Conservation (phyloP, 2,113 vertebrate species). For the Cebus imitator region DNA sequence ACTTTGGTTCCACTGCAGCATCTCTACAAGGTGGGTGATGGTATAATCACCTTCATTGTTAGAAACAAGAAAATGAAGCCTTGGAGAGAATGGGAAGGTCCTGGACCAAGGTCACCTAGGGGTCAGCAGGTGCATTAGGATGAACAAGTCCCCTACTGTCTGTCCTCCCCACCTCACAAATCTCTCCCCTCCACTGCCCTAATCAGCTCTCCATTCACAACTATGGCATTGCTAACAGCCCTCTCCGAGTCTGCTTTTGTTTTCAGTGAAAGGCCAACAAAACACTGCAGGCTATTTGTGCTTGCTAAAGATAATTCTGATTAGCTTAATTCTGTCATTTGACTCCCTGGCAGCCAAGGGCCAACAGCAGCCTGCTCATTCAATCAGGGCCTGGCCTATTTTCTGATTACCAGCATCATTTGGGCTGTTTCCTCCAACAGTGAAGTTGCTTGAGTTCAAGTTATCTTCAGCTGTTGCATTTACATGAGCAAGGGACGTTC, state of each 20-base stretch:
- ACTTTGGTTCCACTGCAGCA: not conserved
- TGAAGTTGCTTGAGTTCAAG: slow-evolving; percentile 50
- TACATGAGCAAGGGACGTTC: slow-evolving; percentile 55
- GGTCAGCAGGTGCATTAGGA: not conserved
- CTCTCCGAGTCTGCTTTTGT: slow-evolving; percentile 38
- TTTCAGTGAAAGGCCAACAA: slow-evolving; percentile 36
- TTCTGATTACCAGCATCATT: slow-evolving; percentile 74
- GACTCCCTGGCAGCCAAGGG: slow-evolving; percentile 57
- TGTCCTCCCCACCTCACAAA: not conserved
- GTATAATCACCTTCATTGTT: not conserved
- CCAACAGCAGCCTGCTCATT: slow-evolving; percentile 52
- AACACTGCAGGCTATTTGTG: slow-evolving; percentile 20
- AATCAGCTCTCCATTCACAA: not conserved
- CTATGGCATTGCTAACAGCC: not conserved
- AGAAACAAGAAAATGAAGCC: not conserved
- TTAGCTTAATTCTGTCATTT: slow-evolving; percentile 62
- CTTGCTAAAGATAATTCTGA: slow-evolving; percentile 64
- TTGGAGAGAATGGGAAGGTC: not conserved
- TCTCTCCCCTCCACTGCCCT: not conserved
- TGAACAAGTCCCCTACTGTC: not conserved
- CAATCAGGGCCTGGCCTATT: slow-evolving; percentile 64
- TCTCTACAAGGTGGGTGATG: not conserved
- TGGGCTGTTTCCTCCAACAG: slow-evolving; percentile 60
- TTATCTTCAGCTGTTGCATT: slow-evolving; percentile 42
- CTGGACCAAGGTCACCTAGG: not conserved